Percentiles rank a stretch among this genome's conserved stretches.
These are phyloP conservation scores for Diachrysia chrysitis DNA, from an alignment of 2,888 invertebrate species.

Conservation along the genomic window DNA sequence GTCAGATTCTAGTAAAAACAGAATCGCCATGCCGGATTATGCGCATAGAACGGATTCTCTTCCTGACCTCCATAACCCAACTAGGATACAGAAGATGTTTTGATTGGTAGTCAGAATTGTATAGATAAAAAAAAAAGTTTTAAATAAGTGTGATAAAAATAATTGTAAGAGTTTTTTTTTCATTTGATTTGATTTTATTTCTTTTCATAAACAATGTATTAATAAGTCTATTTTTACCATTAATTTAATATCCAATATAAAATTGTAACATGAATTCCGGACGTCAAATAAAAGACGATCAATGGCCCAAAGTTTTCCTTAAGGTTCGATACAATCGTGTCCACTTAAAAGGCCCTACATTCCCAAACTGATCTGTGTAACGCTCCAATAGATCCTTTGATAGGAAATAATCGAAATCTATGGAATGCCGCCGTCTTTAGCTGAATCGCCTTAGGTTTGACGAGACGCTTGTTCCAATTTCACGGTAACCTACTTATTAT, in stretches of 20 bases:
- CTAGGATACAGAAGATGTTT: too few relatives aligned
- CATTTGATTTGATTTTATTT: too few relatives aligned
- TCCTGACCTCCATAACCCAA: too few relatives aligned
- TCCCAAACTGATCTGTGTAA: slow-evolving; percentile 15
- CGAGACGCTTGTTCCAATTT: neutral
- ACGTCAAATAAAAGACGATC: neutral
- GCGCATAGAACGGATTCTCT: too few relatives aligned
- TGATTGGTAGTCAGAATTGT: too few relatives aligned
- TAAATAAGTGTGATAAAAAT: too few relatives aligned
- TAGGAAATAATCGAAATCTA: slow-evolving; percentile 32
- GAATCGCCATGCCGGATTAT: too few relatives aligned
- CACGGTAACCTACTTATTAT: neutral
- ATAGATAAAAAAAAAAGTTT: too few relatives aligned
- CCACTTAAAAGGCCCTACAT: slow-evolving; percentile 9
- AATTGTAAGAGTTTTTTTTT: too few relatives aligned
- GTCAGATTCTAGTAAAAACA: too few relatives aligned
- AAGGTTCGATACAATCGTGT: slow-evolving; percentile 12
- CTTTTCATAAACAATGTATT: too few relatives aligned
- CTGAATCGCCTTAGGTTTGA: neutral
- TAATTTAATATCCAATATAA: neutral
- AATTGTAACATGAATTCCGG: neutral
- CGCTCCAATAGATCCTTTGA: slow-evolving; percentile 22
- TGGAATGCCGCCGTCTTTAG: slow-evolving; percentile 12
- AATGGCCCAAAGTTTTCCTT: neutral
- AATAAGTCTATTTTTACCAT: neutral